Conservation (phyloP, 2,888 invertebrate genomes). For the Chouioia cunea region DNA sequence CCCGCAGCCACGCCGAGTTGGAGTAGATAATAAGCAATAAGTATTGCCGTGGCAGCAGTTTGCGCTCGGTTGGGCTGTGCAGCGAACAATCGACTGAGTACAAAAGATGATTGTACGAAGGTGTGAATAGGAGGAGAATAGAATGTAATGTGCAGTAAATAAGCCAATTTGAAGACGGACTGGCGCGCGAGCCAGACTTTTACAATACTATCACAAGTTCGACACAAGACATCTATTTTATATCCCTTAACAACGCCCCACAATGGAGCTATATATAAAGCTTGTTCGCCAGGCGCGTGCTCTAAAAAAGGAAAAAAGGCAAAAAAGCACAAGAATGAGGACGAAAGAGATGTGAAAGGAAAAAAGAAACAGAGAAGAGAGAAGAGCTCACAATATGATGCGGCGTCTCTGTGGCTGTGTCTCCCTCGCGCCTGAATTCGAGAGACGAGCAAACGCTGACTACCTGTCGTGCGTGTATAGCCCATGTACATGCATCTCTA, state of each 20-base stretch:
- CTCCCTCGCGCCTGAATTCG: too few species aligned
- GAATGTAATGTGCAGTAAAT: constrained; percentile 10
- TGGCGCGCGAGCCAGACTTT: not conserved
- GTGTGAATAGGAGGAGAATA: too few species aligned
- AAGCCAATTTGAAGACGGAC: not conserved
- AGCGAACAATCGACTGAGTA: not conserved
- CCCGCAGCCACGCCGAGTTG: too few species aligned
- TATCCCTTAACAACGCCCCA: constrained; percentile 1
- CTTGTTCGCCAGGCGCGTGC: not conserved
- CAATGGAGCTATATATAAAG: constrained; percentile 10
- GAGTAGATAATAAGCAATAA: too few species aligned
- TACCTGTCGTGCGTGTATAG: too few species aligned
- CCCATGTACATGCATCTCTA: too few species aligned
- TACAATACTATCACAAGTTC: constrained; percentile 7
- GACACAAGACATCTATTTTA: constrained; percentile 8
- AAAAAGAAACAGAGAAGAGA: not conserved
- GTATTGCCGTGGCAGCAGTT: too few species aligned
- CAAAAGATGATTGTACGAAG: constrained; percentile 1
- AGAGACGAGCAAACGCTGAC: too few species aligned
- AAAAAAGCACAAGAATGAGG: constrained; percentile 2
- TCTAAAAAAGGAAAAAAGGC: constrained; percentile 29
- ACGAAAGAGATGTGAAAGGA: constrained; percentile 10
- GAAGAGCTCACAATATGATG: constrained; percentile 14
- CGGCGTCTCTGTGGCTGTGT: too few species aligned
- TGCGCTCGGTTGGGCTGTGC: not conserved